These are phyloP conservation scores for Lanius ludovicianus DNA, from an alignment of 2,113 vertebrate species.

Conservation along the genomic window DNA sequence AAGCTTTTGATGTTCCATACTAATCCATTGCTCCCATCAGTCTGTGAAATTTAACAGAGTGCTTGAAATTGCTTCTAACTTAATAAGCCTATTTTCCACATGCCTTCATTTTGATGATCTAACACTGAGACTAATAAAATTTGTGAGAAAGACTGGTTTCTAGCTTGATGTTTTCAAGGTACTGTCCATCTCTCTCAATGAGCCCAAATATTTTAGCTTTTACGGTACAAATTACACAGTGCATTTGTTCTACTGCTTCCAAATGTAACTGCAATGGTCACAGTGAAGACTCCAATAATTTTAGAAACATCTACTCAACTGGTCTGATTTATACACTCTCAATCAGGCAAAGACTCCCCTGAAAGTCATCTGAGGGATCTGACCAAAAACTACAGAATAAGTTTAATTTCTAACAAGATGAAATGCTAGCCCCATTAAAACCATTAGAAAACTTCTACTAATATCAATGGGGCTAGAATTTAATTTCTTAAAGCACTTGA, in stretches of 20 bases:
- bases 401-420: background rate
- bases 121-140: background rate
- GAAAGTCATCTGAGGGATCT: background rate
- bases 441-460: background rate
- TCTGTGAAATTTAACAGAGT: background rate
- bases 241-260: background rate
- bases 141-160: background rate
- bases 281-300: background rate
- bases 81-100: background rate
- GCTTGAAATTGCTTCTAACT: background rate
- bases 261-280: background rate
- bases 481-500: background rate
- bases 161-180: background rate
- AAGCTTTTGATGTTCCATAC: background rate
- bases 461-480: background rate
- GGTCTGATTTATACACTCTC: background rate
- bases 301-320: background rate
- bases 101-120: background rate
- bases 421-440: background rate
- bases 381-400: background rate
- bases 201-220: background rate
- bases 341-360: background rate
- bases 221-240: background rate
- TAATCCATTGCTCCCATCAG: background rate
- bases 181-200: background rate